Conservation (phyloP, 2,888 invertebrate species). For the Disparrhopalites patrizii region DNA sequence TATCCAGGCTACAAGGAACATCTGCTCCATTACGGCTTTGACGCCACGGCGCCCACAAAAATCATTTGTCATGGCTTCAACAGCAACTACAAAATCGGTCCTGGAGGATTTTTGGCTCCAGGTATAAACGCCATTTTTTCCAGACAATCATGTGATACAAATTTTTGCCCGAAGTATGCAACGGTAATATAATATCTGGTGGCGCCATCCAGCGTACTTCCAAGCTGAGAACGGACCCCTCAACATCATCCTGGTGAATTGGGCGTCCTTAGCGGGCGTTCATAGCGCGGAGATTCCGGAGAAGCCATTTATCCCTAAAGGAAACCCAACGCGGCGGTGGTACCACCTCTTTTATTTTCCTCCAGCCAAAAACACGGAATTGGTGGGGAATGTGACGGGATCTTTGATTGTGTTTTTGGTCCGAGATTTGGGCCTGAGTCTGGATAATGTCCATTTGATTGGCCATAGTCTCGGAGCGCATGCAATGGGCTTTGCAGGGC, state of each 20-base stretch:
- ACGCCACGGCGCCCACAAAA: not conserved
- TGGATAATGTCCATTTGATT: not conserved
- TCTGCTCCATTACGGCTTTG: not conserved
- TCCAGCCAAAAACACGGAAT: not conserved
- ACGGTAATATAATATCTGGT: not conserved
- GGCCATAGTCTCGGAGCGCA: conserved; percentile 12
- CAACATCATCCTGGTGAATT: conserved; percentile 6
- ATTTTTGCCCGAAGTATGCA: not conserved
- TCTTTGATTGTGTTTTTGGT: not conserved
- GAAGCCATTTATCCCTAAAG: no score
- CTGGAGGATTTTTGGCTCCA: not conserved
- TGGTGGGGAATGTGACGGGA: not conserved
- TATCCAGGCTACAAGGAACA: not conserved
- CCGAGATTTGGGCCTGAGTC: not conserved
- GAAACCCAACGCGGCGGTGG: not conserved
- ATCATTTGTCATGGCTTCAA: conserved; percentile 16
- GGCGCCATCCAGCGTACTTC: not conserved
- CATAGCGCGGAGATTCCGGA: not conserved
- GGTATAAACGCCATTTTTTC: not conserved
- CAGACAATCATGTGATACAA: not conserved
- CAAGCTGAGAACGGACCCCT: not conserved
- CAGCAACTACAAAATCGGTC: not conserved
- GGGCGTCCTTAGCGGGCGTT: not conserved
- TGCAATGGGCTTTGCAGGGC: not conserved
- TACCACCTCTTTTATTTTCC: not conserved